phyloP scores from a whole-genome alignment of 1,140 invertebrate species.

The Dendroctonus ponderosae region DNA sequence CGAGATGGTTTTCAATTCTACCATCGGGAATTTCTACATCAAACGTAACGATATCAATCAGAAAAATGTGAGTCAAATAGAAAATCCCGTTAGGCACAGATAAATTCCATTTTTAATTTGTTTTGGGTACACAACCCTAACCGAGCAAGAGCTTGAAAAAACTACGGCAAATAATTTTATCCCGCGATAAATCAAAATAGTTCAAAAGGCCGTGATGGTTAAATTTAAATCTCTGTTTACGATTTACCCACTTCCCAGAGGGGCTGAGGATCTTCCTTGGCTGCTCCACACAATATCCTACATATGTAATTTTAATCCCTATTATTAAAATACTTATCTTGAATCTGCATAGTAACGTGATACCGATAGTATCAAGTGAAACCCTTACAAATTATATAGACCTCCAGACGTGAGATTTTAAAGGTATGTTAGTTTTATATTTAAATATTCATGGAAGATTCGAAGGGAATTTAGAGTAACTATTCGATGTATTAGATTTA shows the following conservation, averaged over 20 bases:
- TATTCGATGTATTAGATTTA: slow-evolving; percentile 31
- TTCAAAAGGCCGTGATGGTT: slow-evolving; percentile 41
- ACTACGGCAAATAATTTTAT: slow-evolving; percentile 27
- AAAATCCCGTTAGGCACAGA: slow-evolving; percentile 5
- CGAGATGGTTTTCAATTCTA: too few relatives aligned
- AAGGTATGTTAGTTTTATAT: slow-evolving; percentile 37
- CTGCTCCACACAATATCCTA: slow-evolving; percentile 37
- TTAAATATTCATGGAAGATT: slow-evolving; percentile 35
- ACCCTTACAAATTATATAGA: slow-evolving; percentile 39
- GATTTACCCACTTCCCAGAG: slow-evolving; percentile 40
- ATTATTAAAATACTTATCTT: slow-evolving; percentile 44
- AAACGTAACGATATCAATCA: neutral
- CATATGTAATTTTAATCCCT: slow-evolving; percentile 45
- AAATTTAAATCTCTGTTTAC: slow-evolving; percentile 43
- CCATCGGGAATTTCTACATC: too few relatives aligned
- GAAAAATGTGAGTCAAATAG: neutral
- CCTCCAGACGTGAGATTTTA: slow-evolving; percentile 36
- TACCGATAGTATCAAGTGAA: slow-evolving; percentile 45
- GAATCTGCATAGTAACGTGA: slow-evolving; percentile 45
- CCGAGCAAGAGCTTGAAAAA: slow-evolving; percentile 16
- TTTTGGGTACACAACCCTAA: slow-evolving; percentile 17
- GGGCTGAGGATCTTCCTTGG: slow-evolving; percentile 27
- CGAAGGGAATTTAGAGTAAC: slow-evolving; percentile 6
- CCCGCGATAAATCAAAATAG: slow-evolving; percentile 44
- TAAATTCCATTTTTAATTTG: slow-evolving; percentile 20